Evolutionary conservation across 2,113 vertebrate genomes (phyloP).

Genomic region (Daboia siamensis): DNA sequence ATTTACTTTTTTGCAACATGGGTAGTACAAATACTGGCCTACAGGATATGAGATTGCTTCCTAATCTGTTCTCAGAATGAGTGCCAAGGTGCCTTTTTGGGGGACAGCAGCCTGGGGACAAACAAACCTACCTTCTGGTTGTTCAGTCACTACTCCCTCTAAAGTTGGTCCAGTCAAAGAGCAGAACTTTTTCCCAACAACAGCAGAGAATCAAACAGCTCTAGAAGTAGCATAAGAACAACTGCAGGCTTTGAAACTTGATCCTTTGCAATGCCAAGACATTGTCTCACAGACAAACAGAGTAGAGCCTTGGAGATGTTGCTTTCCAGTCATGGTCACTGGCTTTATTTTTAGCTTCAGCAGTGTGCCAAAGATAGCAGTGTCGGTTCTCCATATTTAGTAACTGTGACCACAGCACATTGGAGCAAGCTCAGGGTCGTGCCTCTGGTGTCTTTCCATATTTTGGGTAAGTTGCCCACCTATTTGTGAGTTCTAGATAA

Average conservation of each 20-base stretch:
- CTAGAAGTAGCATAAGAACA: constrained; percentile 1
- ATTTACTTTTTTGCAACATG: background rate
- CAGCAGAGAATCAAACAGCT: constrained; percentile 13
- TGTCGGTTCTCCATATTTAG: constrained; percentile 19
- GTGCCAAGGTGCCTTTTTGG: background rate
- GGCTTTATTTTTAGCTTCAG: constrained; percentile 45
- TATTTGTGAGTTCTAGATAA: background rate
- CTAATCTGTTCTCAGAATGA: background rate
- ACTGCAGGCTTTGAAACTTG: constrained; percentile 11
- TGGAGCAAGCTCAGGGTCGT: background rate
- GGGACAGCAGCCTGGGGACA: background rate
- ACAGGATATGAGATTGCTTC: background rate
- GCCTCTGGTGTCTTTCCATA: constrained; percentile 30
- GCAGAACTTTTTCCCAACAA: background rate
- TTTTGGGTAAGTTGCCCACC: constrained; percentile 17
- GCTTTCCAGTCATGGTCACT: constrained; percentile 15
- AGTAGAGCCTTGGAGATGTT: background rate
- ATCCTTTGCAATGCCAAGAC: constrained; percentile 22
- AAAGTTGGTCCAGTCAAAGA: background rate
- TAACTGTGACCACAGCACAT: constrained; percentile 13
- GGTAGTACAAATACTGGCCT: background rate
- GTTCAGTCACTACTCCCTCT: background rate
- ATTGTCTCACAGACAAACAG: background rate
- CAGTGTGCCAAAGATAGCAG: constrained; percentile 13
- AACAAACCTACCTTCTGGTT: background rate